Evolutionary conservation across 2,888 invertebrate genomes (phyloP), one percentile per base, ranked within the genome.

Genomic region (Ptychoptera contaminata): DNA sequence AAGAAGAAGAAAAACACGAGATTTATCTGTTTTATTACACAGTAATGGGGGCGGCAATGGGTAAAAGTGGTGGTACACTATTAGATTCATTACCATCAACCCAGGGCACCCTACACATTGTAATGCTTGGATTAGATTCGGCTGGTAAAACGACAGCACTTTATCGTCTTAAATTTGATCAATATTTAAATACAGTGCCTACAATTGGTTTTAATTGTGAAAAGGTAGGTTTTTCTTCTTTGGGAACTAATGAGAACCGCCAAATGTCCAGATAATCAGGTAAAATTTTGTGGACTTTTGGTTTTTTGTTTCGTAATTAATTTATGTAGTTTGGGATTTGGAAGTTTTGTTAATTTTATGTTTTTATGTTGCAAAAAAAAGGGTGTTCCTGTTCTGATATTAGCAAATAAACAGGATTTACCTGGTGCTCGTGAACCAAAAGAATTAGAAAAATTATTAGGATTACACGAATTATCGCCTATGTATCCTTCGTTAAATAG

Each of bases 121-220:
- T 93, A 48, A 94, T 96, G 93, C 76, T 96, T 47, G 96, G 96
- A 43, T 74, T 97, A 55, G 96, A 96, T 71, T 88, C 90, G 41
- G 93, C 96, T 49, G 96, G 96, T 46, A 96, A 96, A 68, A 94
- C 94, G 14, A 96, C 96, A 11, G 91, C 93, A 47, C 77, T 97
- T 46, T 96, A 96, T 69, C 77, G 94, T 56, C 79, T 97, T 53
- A 97, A 96, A 69, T 92, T 94, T 67, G 91, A 93, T 70, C 94
- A 96, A 70, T 96, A 96, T 69, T 79, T 94, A 53, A 92, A 93
- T 69, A 92, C 94, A 46, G 92, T 92, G 55, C 93, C 94, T 43
- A 94, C 94, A 32, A 92, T 96, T 57, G 96, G 96, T 49, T 97
- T 96, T 69, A 97, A 96, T 69, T 94, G 94, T 68, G 96, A 97